Conservation (phyloP, 2,797 vertebrate species). For the Cryptoprocta ferox region DNA sequence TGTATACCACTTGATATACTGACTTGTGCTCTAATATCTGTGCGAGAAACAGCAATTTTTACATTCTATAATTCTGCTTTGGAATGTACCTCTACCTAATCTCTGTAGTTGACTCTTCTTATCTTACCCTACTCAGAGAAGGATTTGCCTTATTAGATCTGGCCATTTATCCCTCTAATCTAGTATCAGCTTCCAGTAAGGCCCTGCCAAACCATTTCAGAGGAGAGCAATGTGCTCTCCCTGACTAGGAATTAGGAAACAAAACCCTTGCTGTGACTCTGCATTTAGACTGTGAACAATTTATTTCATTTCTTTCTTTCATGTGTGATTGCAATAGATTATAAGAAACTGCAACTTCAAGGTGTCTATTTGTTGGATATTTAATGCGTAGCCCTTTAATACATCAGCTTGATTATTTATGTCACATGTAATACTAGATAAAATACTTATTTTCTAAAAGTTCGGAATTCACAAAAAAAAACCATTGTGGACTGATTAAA, state of each 20-base stretch:
- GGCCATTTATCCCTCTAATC: background rate
- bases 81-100: constrained; percentile 16
- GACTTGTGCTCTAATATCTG: background rate
- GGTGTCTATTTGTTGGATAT: background rate
- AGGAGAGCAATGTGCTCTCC: background rate
- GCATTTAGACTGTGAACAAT: background rate
- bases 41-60: background rate
- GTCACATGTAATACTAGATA: background rate
- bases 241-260: background rate
- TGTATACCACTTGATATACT: background rate
- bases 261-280: background rate
- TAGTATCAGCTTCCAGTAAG: constrained; percentile 30
- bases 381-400: background rate
- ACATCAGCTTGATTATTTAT: background rate
- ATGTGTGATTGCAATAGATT: background rate
- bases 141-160: constrained; percentile 39
- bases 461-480: background rate
- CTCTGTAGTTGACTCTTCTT: background rate
- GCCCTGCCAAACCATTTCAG: background rate
- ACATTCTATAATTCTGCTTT: constrained; percentile 22
- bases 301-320: background rate
- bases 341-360: background rate
- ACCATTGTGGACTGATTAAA: background rate
- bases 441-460: background rate
- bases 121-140: background rate